A percentile compares a stretch with the other conserved stretches of the same genome.
These are phyloP conservation scores for Trichosurus vulpecula DNA, from an alignment of 2,797 vertebrate species.

Conservation along the genomic window DNA sequence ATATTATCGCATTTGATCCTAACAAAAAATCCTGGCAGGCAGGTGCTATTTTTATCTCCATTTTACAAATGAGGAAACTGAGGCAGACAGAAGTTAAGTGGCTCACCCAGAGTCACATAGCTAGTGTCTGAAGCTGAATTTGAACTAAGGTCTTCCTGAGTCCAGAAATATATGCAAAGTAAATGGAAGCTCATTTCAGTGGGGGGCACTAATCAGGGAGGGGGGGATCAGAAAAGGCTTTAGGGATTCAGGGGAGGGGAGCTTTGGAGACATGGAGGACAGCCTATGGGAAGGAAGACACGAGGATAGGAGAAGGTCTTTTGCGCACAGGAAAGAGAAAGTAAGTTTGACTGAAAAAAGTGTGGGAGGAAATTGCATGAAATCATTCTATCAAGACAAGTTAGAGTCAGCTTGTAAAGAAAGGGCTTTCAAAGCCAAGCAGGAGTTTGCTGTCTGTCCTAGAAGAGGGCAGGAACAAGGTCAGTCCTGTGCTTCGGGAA, in stretches of 20 bases:
- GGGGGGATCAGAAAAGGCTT: neutral
- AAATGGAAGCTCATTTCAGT: neutral
- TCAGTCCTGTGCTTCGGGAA: neutral
- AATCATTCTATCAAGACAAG: neutral
- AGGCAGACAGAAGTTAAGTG: neutral
- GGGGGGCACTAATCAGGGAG: neutral
- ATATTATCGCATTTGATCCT: neutral
- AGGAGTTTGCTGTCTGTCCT: neutral
- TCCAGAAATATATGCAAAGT: neutral
- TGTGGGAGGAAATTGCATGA: neutral
- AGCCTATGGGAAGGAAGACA: neutral
- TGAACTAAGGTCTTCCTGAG: neutral
- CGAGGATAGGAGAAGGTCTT: neutral
- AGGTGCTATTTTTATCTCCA: neutral
- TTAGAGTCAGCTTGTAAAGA: neutral
- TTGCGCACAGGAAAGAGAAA: neutral
- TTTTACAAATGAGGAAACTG: neutral
- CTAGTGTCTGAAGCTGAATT: neutral
- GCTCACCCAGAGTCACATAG: neutral
- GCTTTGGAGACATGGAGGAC: neutral
- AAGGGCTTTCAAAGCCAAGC: neutral
- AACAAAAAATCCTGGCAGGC: neutral
- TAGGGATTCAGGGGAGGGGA: no score
- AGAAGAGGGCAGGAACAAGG: neutral
- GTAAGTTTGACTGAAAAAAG: neutral